Evolutionary conservation across 92 coral and sea anemone genomes (phyloP).

Genomic region (Epizoanthus scotinus): DNA sequence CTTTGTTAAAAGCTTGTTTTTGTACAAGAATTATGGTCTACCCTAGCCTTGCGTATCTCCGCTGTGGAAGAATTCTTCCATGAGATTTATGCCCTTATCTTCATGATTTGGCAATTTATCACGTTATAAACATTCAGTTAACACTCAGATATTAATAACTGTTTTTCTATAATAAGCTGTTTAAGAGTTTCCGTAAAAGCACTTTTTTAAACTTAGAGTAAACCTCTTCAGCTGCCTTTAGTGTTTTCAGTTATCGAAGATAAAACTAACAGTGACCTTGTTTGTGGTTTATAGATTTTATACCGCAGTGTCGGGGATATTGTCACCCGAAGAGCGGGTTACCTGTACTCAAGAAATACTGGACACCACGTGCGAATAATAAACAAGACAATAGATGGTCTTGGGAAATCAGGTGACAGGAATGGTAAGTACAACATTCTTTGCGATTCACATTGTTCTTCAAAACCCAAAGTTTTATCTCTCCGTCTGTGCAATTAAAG

Average conservation of each 20-base stretch:
- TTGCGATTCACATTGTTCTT: too few species aligned
- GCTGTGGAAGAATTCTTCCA: too few species aligned
- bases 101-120: constrained; percentile 6
- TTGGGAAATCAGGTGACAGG: constrained; percentile 49
- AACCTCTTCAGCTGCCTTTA: too few species aligned
- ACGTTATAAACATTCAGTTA: too few species aligned
- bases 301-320: background rate
- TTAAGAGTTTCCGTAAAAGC: too few species aligned
- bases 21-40: background rate
- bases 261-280: too few species aligned
- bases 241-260: too few species aligned
- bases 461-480: background rate
- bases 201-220: too few species aligned
- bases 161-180: too few species aligned
- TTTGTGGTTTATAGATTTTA: too few species aligned
- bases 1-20: background rate
- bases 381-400: constrained; percentile 59
- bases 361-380: constrained; percentile 61
- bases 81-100: background rate
- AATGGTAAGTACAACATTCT: constrained; percentile 45
- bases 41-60: too few species aligned
- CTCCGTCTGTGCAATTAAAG: background rate
- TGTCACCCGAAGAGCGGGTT: constrained; percentile 21
- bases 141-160: background rate
- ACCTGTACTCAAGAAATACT: constrained; percentile 71